Base-by-base conservation (phyloP, 2,888 invertebrate genomes). In the Caenorhabditis uteleia region DNA sequence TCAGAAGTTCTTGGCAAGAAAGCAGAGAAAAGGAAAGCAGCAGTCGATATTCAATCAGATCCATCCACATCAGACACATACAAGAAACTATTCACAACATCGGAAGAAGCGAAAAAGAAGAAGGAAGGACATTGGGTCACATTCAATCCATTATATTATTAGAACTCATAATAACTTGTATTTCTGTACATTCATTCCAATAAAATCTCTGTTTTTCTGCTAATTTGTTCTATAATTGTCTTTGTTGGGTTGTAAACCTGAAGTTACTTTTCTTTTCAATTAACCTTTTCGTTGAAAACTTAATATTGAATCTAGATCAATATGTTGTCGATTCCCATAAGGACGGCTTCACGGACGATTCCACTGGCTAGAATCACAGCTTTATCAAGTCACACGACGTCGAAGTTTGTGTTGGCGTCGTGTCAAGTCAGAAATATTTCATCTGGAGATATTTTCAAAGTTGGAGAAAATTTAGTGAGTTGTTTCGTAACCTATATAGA, bases 41-140 rank as follows among this genome's bases (percentile, higher is more conserved):
- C 66, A 14, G 18, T 42, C 8, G 73, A 68, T 48, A 76, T 78
- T 56, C 80, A 83, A 67, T 68, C 91, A 59, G 95, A 97, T 85
- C 92, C 93, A 0, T 91, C 90, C 77, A 90, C 90, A 5, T 90
- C 91, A 60, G 90, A 91, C 84, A 93, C 93, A 0, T 93, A 91
- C 83, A 98, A 97, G 84, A 95, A 95, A 2, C 84, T 98, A 48
- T 98, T 98, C 83, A 97, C 95, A 0, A 89, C 91, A 8, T 93
- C 93, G 83, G 88, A 90, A 80, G 89, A 88, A 51, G 95, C 95
- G 54, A 88, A 91, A 77, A 89, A 90, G 49, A 93, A 95, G 84
- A 88, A 89, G 40, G 89, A 91, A 75, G 93, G 93, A 2, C 95
- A 97, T 84, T 98, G 97, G 98, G 90, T 97, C 53, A 97, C 97